Conservation (phyloP, 2,113 vertebrate species). For the Silurus glanis region DNA sequence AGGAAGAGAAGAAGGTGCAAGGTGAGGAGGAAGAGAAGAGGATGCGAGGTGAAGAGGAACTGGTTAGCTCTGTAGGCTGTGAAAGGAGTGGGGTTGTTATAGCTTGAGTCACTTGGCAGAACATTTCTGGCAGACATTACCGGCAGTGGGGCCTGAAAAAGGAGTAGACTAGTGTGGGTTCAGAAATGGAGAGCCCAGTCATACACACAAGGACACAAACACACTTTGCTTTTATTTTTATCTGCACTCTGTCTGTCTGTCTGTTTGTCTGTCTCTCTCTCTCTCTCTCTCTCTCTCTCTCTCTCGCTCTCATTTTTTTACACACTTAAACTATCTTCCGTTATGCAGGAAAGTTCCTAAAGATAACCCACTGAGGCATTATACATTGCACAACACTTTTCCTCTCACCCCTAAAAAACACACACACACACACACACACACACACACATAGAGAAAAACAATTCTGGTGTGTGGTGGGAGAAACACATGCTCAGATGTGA, state of each 20-base stretch:
- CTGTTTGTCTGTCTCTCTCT: not conserved
- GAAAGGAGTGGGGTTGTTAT: conserved; percentile 55
- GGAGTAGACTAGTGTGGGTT: conserved; percentile 59
- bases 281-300: not conserved
- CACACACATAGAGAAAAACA: not conserved
- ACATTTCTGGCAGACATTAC: conserved; percentile 72
- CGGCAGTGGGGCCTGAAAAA: conserved; percentile 69
- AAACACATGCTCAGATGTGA: not conserved
- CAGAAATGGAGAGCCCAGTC: conserved; percentile 26
- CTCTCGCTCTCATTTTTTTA: too few relatives aligned
- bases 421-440: not conserved
- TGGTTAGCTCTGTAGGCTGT: conserved; percentile 16
- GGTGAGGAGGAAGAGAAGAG: not conserved
- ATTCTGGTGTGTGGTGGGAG: not conserved
- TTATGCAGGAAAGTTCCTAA: not conserved
- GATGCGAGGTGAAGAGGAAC: not conserved
- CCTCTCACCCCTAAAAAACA: not conserved
- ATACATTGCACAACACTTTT: not conserved
- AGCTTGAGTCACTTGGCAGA: conserved; percentile 56
- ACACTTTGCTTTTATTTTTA: not conserved
- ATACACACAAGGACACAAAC: not conserved
- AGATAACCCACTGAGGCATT: not conserved
- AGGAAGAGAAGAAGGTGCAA: not conserved
- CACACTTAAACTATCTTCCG: not conserved
- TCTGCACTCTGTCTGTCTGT: not conserved